Conservation (phyloP, 2,888 invertebrate species). For the Dynastes maya region DNA sequence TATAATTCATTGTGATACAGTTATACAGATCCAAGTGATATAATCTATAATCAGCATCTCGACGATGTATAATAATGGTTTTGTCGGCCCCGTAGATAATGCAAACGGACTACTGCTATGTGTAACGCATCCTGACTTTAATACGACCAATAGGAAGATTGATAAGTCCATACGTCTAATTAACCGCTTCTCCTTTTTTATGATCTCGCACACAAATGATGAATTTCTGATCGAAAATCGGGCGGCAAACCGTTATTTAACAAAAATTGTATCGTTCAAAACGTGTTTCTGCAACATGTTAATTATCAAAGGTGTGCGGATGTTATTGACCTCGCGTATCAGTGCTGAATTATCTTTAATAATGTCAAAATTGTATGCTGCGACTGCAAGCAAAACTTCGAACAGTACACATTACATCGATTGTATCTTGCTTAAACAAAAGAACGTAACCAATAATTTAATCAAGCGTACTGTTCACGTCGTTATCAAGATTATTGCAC, state of each 20-base stretch:
- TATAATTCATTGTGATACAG: conserved; percentile 50
- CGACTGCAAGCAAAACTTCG: background rate
- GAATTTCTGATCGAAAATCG: conserved; percentile 28
- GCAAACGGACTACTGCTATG: conserved; percentile 42
- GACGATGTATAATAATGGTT: conserved; percentile 45
- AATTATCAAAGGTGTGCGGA: conserved; percentile 39
- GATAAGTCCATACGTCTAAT: conserved; percentile 34
- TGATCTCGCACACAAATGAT: conserved; percentile 15
- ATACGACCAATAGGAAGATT: conserved; percentile 42
- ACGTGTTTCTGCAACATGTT: conserved; percentile 33
- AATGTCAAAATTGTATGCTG: conserved; percentile 38
- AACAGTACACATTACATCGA: conserved; percentile 17
- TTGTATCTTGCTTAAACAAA: conserved; percentile 29
- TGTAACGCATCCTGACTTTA: conserved; percentile 33
- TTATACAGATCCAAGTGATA: conserved; percentile 45
- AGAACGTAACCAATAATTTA: conserved; percentile 29
- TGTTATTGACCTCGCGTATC: conserved; percentile 36
- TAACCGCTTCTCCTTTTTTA: conserved; percentile 34
- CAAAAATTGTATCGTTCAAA: conserved; percentile 28
- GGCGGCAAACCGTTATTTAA: conserved; percentile 18
- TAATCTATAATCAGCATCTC: conserved; percentile 48
- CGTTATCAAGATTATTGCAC: conserved; percentile 15
- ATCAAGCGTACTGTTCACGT: background rate
- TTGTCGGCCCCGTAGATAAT: conserved; percentile 44
- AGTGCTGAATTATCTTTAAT: conserved; percentile 41